Percentiles rank a stretch among this genome's conserved stretches.
phyloP scores from a whole-genome alignment of 1,140 invertebrate genomes.

The Drosophila parabipectinata region DNA sequence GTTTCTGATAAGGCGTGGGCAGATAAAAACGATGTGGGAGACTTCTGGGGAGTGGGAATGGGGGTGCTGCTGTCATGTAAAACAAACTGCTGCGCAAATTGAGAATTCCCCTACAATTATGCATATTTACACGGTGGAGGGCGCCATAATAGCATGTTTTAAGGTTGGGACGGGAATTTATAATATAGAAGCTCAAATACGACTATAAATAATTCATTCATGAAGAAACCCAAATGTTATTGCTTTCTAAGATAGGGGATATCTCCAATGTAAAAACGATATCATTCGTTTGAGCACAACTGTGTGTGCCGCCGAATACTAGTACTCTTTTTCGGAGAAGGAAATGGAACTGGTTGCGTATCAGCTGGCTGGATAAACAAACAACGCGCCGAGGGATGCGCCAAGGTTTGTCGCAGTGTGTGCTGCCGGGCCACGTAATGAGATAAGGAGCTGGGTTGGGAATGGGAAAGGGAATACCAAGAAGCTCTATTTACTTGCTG shows the following conservation, averaged over 20 bases:
- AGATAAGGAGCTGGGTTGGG: slow-evolving; percentile 50
- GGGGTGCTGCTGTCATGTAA: background rate
- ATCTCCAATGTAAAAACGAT: too few species aligned
- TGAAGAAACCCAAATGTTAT: background rate
- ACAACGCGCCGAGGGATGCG: slow-evolving; percentile 2
- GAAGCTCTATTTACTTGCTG: slow-evolving; percentile 11
- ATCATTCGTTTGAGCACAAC: too few species aligned
- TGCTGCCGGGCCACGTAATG: slow-evolving; percentile 56
- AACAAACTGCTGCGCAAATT: slow-evolving; percentile 25
- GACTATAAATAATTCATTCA: background rate
- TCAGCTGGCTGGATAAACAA: slow-evolving; percentile 33
- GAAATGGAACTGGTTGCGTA: slow-evolving; percentile 13
- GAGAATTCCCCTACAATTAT: slow-evolving; percentile 18
- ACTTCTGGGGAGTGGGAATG: background rate
- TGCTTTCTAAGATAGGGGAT: background rate
- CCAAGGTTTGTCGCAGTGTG: slow-evolving; percentile 56
- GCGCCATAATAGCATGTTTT: slow-evolving; percentile 1
- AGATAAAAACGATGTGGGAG: slow-evolving; percentile 27
- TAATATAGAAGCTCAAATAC: background rate
- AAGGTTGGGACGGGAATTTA: background rate
- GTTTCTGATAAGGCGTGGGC: slow-evolving; percentile 45
- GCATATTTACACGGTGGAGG: slow-evolving; percentile 30
- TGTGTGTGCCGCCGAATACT: background rate
- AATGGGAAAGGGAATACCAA: slow-evolving; percentile 3
- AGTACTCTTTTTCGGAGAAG: background rate